These are phyloP conservation scores for Caenorhabditis remanei DNA, from an alignment of 1,140 invertebrate genomes.

Conservation along the genomic window DNA sequence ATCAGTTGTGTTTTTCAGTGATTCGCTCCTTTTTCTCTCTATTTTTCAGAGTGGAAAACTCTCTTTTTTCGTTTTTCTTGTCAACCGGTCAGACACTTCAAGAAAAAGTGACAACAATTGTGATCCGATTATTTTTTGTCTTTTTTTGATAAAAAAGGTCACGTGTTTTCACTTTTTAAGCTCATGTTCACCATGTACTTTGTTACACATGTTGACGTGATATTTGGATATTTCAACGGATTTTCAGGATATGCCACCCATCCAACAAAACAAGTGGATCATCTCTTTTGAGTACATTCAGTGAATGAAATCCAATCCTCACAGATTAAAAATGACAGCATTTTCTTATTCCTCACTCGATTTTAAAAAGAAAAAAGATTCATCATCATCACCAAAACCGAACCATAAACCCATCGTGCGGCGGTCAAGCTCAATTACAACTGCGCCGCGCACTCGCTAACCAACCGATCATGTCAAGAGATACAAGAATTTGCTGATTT, in stretches of 20 bases:
- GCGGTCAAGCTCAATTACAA: too few relatives aligned
- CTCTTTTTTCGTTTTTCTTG: not conserved
- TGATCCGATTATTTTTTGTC: not conserved
- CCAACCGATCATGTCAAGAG: too few relatives aligned
- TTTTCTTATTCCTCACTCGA: too few relatives aligned
- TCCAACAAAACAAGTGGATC: not conserved
- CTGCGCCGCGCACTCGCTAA: too few relatives aligned
- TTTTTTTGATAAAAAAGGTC: slow-evolving; percentile 13
- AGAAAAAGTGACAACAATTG: not conserved
- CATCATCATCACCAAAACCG: too few relatives aligned
- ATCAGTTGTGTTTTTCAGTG: slow-evolving; percentile 14
- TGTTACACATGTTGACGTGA: not conserved
- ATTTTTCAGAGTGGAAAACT: not conserved
- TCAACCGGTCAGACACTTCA: not conserved
- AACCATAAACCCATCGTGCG: too few relatives aligned
- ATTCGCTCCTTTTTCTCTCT: slow-evolving; percentile 1
- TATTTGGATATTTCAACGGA: not conserved
- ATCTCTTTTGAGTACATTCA: not conserved
- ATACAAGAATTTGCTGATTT: too few relatives aligned
- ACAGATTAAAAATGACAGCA: too few relatives aligned
- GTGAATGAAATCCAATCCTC: not conserved
- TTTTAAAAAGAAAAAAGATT: too few relatives aligned
- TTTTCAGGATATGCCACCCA: not conserved
- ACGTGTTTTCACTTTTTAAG: slow-evolving; percentile 35
- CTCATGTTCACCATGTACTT: not conserved